A percentile compares a stretch with the other conserved stretches of the same genome.
These are phyloP conservation scores for Agapostemon virescens DNA, from an alignment of 2,888 invertebrate genomes.

Conservation along the genomic window DNA sequence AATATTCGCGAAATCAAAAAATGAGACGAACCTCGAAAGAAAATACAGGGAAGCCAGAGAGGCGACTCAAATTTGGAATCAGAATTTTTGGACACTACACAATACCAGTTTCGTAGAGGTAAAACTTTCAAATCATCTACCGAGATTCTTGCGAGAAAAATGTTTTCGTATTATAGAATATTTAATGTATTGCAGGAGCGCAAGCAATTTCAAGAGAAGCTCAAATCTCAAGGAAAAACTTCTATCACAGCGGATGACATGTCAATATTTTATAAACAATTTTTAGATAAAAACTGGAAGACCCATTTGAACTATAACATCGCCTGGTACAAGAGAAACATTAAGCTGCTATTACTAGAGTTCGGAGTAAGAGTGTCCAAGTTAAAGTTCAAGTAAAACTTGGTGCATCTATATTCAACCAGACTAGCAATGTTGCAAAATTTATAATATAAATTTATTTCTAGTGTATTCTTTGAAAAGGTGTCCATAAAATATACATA, in stretches of 20 bases:
- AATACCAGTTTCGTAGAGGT: conserved; percentile 89
- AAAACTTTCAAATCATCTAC: conserved; percentile 36
- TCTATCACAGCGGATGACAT: conserved; percentile 89
- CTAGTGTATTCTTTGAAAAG: conserved; percentile 18
- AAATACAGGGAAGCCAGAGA: conserved; percentile 84
- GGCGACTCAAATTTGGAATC: conserved; percentile 91
- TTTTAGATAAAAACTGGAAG: conserved; percentile 91
- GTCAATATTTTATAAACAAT: conserved; percentile 93
- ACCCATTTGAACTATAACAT: conserved; percentile 89
- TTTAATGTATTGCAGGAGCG: conserved; percentile 78
- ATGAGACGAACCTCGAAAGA: conserved; percentile 86
- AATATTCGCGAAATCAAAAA: conserved; percentile 84
- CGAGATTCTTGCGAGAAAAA: background rate
- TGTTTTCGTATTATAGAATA: conserved; percentile 21
- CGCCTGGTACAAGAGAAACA: conserved; percentile 91
- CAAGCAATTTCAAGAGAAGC: conserved; percentile 76
- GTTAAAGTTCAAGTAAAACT: conserved; percentile 67
- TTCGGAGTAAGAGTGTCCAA: conserved; percentile 82
- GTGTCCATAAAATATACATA: conserved; percentile 6
- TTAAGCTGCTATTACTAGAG: conserved; percentile 84
- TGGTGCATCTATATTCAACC: background rate
- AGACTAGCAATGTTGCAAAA: background rate
- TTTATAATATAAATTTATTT: conserved; percentile 24
- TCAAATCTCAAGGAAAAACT: conserved; percentile 79
- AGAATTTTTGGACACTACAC: conserved; percentile 91